Base-by-base conservation (phyloP, 64 coral and sea anemone genomes). In the Montipora capricornis region DNA sequence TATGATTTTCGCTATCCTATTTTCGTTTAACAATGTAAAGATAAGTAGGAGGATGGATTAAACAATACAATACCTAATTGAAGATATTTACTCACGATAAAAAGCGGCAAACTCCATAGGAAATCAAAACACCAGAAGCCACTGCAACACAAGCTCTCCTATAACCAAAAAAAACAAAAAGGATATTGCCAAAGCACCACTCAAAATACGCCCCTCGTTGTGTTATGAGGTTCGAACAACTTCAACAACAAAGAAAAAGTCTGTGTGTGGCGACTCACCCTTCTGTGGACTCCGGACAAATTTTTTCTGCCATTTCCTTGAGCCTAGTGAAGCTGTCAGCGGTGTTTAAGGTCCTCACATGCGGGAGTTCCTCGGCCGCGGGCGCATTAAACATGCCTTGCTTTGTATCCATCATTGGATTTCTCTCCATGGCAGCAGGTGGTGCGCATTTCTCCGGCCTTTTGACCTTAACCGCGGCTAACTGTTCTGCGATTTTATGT, bases 131-230 rank as follows among this genome's bases (percentile, higher is more conserved):
- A 50, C 66, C 82, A 70, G 64, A 68, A 47, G 82, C 82, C 37
- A 86, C 45, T 47, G 67, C 60, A 3, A 86, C 82, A 50, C 82
- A 86, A 20, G 82, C 60, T 73, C 68, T 86, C 47, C 82, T 86
- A n/a, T 22, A 86, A 44, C 16, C 24, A 26, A 74, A 74, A 74
- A 74, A 5, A 20, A 19, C 49, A 14, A 82, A 37, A 52, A 53
- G 48, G 24, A 55, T 55, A 16, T 50, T 55, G 8, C 29, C 2
- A 16, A 78, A 13, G 62, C 11, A 67, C 11, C 7, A 12, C 15
- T 15, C 11, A 67, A 14, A 20, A 73, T 24, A 73, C 20, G 20
- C n/a, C 15, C 62, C 16, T 12, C 62, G 62, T 17, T 13, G 62
- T 17, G 29, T 29, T 29, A 17, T 15, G 37, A 37, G 37, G 37